Conservation (phyloP, 2,113 vertebrate species). For the Lathamus discolor region DNA sequence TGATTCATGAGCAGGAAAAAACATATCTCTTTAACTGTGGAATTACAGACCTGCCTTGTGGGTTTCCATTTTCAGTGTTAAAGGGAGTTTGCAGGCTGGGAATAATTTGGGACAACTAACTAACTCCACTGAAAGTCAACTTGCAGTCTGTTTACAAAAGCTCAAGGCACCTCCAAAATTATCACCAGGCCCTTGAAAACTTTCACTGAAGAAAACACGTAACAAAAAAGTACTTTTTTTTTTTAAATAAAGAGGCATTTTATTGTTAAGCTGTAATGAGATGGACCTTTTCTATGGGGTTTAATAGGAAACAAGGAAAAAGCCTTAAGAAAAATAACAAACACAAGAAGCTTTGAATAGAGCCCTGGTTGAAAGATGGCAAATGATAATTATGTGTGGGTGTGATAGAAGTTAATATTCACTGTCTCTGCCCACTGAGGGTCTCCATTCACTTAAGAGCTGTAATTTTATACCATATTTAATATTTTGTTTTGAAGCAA, state of each 20-base stretch:
- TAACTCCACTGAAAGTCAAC: not conserved
- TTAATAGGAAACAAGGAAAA: not conserved
- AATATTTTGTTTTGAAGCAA: slow-evolving; percentile 4
- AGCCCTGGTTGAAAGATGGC: slow-evolving; percentile 18
- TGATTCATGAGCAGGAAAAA: not conserved
- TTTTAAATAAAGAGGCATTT: not conserved
- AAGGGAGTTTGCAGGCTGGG: not conserved
- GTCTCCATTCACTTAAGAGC: not conserved
- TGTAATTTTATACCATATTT: slow-evolving; percentile 14
- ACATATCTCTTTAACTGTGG: not conserved
- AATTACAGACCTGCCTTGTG: slow-evolving; percentile 10
- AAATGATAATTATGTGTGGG: slow-evolving; percentile 30
- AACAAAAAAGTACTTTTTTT: not conserved
- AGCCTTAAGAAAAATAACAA: not conserved
- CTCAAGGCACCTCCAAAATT: not conserved
- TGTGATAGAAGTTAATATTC: slow-evolving; percentile 30
- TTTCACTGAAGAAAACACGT: not conserved
- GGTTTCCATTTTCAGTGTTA: slow-evolving; percentile 9
- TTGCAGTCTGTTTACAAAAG: not conserved
- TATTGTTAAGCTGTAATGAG: not conserved
- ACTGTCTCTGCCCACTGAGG: not conserved
- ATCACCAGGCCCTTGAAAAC: not conserved
- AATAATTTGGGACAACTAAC: not conserved
- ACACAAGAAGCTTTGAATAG: slow-evolving; percentile 21
- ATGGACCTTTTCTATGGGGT: not conserved